These are phyloP conservation scores for Brenthis ino DNA, from an alignment of 2,888 invertebrate species.

Conservation along the genomic window DNA sequence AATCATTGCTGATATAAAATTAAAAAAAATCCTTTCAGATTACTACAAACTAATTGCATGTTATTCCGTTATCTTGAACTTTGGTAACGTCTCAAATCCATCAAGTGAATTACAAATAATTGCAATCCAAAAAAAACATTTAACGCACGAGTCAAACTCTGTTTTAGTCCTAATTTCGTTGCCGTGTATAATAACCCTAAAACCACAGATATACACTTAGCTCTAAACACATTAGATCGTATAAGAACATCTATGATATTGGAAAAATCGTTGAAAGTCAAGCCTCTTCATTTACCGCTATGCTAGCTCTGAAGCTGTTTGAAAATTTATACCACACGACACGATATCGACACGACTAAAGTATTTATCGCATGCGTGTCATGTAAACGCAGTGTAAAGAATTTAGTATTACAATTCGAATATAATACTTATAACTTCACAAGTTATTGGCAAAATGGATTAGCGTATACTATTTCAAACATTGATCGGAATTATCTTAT, in stretches of 20 bases:
- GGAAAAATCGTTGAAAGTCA: constrained; percentile 5
- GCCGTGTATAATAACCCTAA: constrained; percentile 19
- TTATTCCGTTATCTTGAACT: too few relatives aligned
- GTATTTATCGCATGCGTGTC: background rate
- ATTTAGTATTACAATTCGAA: constrained; percentile 3
- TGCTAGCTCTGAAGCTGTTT: background rate
- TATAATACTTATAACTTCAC: constrained; percentile 13
- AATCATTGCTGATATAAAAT: too few relatives aligned
- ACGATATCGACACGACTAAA: constrained; percentile 4
- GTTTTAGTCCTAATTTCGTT: constrained; percentile 29
- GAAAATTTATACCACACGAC: constrained; percentile 4
- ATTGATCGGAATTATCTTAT: constrained; percentile 27
- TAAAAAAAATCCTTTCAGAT: too few relatives aligned
- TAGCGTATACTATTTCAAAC: constrained; percentile 25
- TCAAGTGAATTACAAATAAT: too few relatives aligned
- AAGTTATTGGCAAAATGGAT: constrained; percentile 22
- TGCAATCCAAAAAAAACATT: too few relatives aligned
- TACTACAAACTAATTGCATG: too few relatives aligned
- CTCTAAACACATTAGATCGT: constrained; percentile 13
- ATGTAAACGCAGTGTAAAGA: background rate
- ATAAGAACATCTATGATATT: constrained; percentile 8
- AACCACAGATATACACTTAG: constrained; percentile 12
- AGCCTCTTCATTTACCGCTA: constrained; percentile 9
- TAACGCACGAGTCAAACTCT: constrained; percentile 21
- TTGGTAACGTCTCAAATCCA: too few relatives aligned